phyloP scores from a whole-genome alignment of 1,140 invertebrate species.

The Gryon sp. region DNA sequence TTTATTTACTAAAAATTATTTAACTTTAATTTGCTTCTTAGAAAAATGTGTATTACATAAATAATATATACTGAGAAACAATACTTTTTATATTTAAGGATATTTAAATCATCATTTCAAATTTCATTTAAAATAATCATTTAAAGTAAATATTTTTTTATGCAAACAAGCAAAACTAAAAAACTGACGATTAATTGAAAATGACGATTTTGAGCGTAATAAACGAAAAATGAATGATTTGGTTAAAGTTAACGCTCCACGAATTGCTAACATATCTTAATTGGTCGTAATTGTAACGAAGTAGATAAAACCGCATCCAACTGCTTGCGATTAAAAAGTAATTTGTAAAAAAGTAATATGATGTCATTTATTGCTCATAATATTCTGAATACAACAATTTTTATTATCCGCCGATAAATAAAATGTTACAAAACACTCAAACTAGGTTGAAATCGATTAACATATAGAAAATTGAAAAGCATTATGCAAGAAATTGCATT shows the following conservation, averaged over 20 bases:
- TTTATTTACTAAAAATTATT: too few species aligned
- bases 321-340: constrained; percentile 54
- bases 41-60: too few species aligned
- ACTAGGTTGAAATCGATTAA: constrained; percentile 25
- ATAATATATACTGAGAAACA: too few species aligned
- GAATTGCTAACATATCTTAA: constrained; percentile 27
- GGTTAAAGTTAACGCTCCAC: constrained; percentile 2
- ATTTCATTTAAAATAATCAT: too few species aligned
- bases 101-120: too few species aligned
- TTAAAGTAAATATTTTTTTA: too few species aligned
- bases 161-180: too few species aligned
- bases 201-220: background rate
- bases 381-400: constrained; percentile 31
- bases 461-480: background rate
- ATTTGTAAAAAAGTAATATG: constrained; percentile 38
- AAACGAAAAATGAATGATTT: background rate
- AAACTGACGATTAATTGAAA: too few species aligned
- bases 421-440: constrained; percentile 18
- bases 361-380: constrained; percentile 30
- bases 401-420: constrained; percentile 20
- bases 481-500: constrained; percentile 8
- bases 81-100: too few species aligned
- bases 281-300: constrained; percentile 44
- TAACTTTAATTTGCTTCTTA: too few species aligned
- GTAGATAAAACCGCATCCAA: constrained; percentile 54